A percentile compares a stretch with the other conserved stretches of the same genome.
Evolutionary conservation across 2,797 vertebrate genomes (phyloP).

Genomic region (Erithacus rubecula): DNA sequence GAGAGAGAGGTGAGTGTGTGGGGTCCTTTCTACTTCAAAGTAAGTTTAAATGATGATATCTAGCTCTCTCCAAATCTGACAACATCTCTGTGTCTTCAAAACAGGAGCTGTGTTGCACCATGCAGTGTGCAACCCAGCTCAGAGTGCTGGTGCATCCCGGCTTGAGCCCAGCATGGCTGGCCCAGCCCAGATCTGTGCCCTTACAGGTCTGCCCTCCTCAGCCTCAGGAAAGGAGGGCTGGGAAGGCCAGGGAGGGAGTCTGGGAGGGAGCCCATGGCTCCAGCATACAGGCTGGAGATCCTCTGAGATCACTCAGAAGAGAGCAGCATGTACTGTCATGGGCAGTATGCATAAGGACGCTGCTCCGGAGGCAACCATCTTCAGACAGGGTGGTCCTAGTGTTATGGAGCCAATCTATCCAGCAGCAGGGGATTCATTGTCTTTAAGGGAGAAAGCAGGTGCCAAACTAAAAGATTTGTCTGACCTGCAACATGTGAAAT

Average conservation of each 20-base stretch:
- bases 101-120: background rate
- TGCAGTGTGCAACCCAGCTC: fast-evolving
- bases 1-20: fast-evolving
- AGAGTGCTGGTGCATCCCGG: fast-evolving
- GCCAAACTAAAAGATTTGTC: background rate
- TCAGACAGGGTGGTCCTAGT: fast-evolving
- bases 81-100: background rate
- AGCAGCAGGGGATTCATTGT: background rate
- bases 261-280: background rate
- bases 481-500: background rate
- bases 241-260: background rate
- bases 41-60: background rate
- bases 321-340: fast-evolving
- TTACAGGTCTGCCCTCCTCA: background rate
- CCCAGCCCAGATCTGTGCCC: fast-evolving
- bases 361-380: background rate
- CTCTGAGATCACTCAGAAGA: background rate
- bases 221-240: background rate
- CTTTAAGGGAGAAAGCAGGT: background rate
- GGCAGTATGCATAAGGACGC: fast-evolving
- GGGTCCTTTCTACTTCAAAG: background rate
- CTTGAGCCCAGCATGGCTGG: fast-evolving
- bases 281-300: too few species aligned
- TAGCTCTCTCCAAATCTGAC: background rate
- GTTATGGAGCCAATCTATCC: background rate